A percentile compares a stretch with the other conserved stretches of the same genome.
phyloP scores from a whole-genome alignment of 35 echinoderm and acorn worm species.

The Ptychodera flava region DNA sequence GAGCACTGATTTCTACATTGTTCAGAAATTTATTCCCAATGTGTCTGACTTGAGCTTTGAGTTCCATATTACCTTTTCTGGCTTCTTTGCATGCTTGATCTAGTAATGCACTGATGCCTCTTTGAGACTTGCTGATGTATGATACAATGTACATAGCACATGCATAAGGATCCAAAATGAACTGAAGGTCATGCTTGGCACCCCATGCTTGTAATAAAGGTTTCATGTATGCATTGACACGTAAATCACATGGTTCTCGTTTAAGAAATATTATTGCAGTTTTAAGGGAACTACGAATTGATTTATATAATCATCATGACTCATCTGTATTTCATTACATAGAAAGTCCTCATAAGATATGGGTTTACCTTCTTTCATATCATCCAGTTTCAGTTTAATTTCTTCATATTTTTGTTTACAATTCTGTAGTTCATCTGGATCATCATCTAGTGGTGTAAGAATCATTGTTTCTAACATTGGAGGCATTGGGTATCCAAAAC shows the following conservation, averaged over 20 bases:
- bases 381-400: too few relatives aligned
- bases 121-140: slow-evolving; percentile 54
- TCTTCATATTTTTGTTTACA: background rate
- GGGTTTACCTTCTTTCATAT: too few relatives aligned
- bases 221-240: slow-evolving; percentile 14
- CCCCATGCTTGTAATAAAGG: background rate
- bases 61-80: slow-evolving; percentile 19
- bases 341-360: too few relatives aligned
- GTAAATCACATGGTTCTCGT: slow-evolving; percentile 3
- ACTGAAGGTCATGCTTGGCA: too few relatives aligned
- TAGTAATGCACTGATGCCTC: slow-evolving; percentile 45
- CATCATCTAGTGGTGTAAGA: slow-evolving; percentile 9
- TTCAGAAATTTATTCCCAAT: too few relatives aligned
- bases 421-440: background rate
- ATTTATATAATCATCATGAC: slow-evolving; percentile 41
- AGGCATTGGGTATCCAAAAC: slow-evolving; percentile 24
- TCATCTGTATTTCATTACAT: too few relatives aligned
- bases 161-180: too few relatives aligned
- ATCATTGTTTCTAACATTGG: slow-evolving; percentile 11
- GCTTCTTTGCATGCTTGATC: too few relatives aligned
- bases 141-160: too few relatives aligned
- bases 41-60: slow-evolving; percentile 46
- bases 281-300: slow-evolving; percentile 12
- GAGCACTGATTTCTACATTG: slow-evolving; percentile 64
- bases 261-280: background rate